Base-by-base conservation (phyloP, 2,888 invertebrate species). In the Rhamphomyia laevipes region DNA sequence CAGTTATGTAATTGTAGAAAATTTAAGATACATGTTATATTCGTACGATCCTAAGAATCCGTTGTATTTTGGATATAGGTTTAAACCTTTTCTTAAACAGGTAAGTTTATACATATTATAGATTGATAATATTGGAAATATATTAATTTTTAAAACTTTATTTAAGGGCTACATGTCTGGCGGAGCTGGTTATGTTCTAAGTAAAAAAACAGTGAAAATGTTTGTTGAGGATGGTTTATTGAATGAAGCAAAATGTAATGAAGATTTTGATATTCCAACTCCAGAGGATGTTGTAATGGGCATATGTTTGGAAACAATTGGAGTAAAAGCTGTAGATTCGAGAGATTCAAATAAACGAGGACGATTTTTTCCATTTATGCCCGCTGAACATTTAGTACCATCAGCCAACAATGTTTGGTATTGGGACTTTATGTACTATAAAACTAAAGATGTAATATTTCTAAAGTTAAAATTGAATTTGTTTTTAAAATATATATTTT, bases 171-270 rank as follows among this genome's bases (percentile, higher is more conserved):
- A 90, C 63, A 91, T 91, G 90, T 88, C 88, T 58, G 91, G 91
- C 4, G 91, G 91, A 0, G 90, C 91, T 45, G 96, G 97, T 1
- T 97, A 97, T 69, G 92, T 97, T 30, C 74, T 97, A 15, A 94
- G 94, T 61, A 77, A 80, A 49, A 86, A 83, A 63, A 91, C 93
- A 2, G 66, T 92, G 2, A 78, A 77, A 47, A 75, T 79, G 55
- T 88, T 95, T 65, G 83, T 94, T 10, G 82, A 80, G 55, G 89
- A 80, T 0, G 63, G 93, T 41, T 79, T 81, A 0, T 77, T 80
- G 90, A 61, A 53, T 17, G 46, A 50, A 37, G 77, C 75, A 35
- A 31, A 64, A 0, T 70, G 70, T 53, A 60, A 63, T 16, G 11
- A 51, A 7, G 81, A 81, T 52, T 78, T 80, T 53, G 55, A 53